These are phyloP conservation scores for Bombylius discolor DNA, from an alignment of 2,888 invertebrate species.

Conservation along the genomic window DNA sequence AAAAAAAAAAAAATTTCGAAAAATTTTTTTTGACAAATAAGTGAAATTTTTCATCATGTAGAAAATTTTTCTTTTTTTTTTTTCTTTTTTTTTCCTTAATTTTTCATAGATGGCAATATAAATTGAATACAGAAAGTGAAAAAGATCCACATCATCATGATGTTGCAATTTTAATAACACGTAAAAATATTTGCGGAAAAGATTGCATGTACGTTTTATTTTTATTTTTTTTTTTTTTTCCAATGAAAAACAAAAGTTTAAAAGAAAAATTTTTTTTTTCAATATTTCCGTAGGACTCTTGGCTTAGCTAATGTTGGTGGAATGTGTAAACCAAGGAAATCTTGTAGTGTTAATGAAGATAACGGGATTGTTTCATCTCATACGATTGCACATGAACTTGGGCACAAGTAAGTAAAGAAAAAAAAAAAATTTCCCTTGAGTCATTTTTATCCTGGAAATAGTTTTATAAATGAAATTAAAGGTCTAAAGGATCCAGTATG, in stretches of 20 bases:
- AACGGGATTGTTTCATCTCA: slow-evolving; percentile 78
- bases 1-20: too few species aligned
- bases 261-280: not conserved
- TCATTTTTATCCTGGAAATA: too few species aligned
- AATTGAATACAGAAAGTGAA: slow-evolving; percentile 60
- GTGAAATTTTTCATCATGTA: too few species aligned
- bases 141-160: slow-evolving; percentile 80
- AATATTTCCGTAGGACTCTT: slow-evolving; percentile 45
- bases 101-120: slow-evolving; percentile 53
- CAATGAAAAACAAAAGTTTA: not conserved
- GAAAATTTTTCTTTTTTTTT: not conserved
- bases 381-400: slow-evolving; percentile 82
- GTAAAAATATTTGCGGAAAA: slow-evolving; percentile 55
- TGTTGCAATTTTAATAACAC: slow-evolving; percentile 74
- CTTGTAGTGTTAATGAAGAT: slow-evolving; percentile 85
- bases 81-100: not conserved
- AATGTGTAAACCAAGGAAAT: slow-evolving; percentile 72
- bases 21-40: not conserved
- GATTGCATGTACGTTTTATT: slow-evolving; percentile 32
- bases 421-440: too few species aligned
- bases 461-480: too few species aligned
- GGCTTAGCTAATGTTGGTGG: slow-evolving; percentile 83
- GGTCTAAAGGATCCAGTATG: too few species aligned
- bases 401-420: slow-evolving; percentile 65
- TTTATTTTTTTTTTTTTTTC: not conserved